phyloP scores from a whole-genome alignment of 92 coral and sea anemone species.

The Epizoanthus rinbou region DNA sequence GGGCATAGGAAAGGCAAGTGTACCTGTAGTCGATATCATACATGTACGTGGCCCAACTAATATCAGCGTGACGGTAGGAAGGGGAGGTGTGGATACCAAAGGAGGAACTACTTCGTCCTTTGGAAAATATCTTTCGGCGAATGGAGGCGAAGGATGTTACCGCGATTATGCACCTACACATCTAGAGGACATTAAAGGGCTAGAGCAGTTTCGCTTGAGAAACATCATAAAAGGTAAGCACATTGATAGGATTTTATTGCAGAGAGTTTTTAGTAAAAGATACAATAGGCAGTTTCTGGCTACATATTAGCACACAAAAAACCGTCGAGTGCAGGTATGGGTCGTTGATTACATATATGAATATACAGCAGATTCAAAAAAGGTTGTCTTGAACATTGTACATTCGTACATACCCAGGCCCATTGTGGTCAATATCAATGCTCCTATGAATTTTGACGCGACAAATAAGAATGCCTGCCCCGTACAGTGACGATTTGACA shows the following conservation, averaged over 20 bases:
- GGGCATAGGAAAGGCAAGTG: constrained; percentile 10
- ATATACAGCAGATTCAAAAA: too few relatives aligned
- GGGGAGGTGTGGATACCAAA: not conserved
- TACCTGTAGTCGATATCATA: not conserved
- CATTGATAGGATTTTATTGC: not conserved
- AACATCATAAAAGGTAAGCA: constrained; percentile 15
- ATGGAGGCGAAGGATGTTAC: not conserved
- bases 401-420: too few relatives aligned
- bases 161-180: not conserved
- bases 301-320: too few relatives aligned
- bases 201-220: constrained; percentile 1
- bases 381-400: too few relatives aligned
- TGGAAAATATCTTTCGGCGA: not conserved
- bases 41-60: not conserved
- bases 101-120: constrained; percentile 1
- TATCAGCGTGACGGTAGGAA: constrained; percentile 19
- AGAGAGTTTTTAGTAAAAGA: too few relatives aligned
- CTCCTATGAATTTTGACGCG: too few relatives aligned
- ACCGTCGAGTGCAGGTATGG: too few relatives aligned
- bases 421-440: too few relatives aligned
- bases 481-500: too few relatives aligned
- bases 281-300: too few relatives aligned
- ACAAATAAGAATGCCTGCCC: too few relatives aligned
- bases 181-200: not conserved
- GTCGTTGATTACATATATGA: too few relatives aligned